Base-by-base conservation (phyloP, 1,140 invertebrate genomes). In the Leptinotarsa undecemlineata region DNA sequence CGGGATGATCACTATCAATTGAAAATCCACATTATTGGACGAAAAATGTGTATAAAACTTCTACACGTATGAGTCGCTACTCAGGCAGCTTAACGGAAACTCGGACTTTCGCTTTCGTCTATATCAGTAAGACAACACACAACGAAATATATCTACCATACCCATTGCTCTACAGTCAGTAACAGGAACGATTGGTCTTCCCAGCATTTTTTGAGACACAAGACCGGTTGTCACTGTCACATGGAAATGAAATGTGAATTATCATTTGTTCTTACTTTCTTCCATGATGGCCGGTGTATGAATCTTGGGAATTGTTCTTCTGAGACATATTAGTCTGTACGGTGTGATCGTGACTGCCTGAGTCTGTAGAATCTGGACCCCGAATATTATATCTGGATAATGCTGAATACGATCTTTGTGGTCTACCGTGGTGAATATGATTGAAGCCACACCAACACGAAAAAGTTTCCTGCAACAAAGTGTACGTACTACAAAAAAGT, bases 381-480 rank as follows among this genome's bases (percentile, higher is more conserved):
- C 71, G 70, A 23, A 69, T 15, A 19, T 76, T 76, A 13, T 76
- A 81, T 33, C 72, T 78, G 70, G 79, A 81, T 19, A 81, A 74
- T 20, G 76, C 76, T 63, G 81, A 81, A 73, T 81, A 81, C 66
- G 77, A 74, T 74, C 80, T 76, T 74, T 80, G 79, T 67, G 78
- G 78, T 47, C 77, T 75, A 67, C 64, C 57, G 42, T 76, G 77
- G 64, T 78, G 74, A 61, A 78, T 20, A 48, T 73, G 64, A 47
- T 75, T 72, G 69, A 77, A 21, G 47, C 76, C 70, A 61, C 81
- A 81, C 74, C 81, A 81, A 62, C 75, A 69, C 13, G 78, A 48
- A 72, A 81, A 81, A n/a, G 81, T 81, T 75, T 81, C 81, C 81
- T 81, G 78, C 68, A 79, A 76, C n/a, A 19, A 57, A 57, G 51